Evolutionary conservation across 2,888 invertebrate genomes (phyloP).

Genomic region (Drosophila acutilabella): DNA sequence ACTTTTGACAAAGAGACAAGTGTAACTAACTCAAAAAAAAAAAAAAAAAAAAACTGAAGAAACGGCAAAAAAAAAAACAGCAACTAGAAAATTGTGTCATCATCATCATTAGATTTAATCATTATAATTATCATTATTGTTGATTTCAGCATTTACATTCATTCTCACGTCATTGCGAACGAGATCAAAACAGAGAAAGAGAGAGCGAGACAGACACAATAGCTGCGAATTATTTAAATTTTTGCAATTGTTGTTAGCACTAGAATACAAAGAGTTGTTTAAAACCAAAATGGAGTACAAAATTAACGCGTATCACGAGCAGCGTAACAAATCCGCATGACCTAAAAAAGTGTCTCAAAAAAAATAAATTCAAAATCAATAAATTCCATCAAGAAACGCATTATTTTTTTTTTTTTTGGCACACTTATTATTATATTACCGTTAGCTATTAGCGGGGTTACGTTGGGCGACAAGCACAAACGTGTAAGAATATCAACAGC

Average conservation of each 20-base stretch:
- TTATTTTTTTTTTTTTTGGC: slow-evolving; percentile 7
- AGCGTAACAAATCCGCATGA: neutral
- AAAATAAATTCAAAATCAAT: slow-evolving; percentile 40
- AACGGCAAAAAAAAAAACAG: slow-evolving; percentile 21
- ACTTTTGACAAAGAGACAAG: slow-evolving; percentile 32
- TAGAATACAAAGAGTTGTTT: slow-evolving; percentile 6
- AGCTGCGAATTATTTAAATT: slow-evolving; percentile 43
- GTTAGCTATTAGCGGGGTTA: neutral
- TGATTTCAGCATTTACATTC: slow-evolving; percentile 45
- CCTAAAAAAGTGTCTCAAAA: neutral
- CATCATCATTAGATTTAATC: slow-evolving; percentile 47
- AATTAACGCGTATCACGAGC: slow-evolving; percentile 50
- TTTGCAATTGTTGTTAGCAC: neutral
- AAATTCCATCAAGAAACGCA: slow-evolving; percentile 25
- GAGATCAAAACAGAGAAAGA: slow-evolving; percentile 1
- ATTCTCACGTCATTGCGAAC: slow-evolving; percentile 44
- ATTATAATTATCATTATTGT: slow-evolving; percentile 51
- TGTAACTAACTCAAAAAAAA: slow-evolving; percentile 44
- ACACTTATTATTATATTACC: neutral
- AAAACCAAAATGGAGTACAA: slow-evolving; percentile 4
- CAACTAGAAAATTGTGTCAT: slow-evolving; percentile 54
- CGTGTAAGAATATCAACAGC: too few species aligned
- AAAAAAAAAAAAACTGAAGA: slow-evolving; percentile 9
- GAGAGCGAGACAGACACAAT: slow-evolving; percentile 7
- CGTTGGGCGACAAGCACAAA: too few species aligned